Percentiles rank a stretch among this genome's conserved stretches.
Conservation (phyloP, 1,140 invertebrate species). For the Nasonia longicornis region DNA sequence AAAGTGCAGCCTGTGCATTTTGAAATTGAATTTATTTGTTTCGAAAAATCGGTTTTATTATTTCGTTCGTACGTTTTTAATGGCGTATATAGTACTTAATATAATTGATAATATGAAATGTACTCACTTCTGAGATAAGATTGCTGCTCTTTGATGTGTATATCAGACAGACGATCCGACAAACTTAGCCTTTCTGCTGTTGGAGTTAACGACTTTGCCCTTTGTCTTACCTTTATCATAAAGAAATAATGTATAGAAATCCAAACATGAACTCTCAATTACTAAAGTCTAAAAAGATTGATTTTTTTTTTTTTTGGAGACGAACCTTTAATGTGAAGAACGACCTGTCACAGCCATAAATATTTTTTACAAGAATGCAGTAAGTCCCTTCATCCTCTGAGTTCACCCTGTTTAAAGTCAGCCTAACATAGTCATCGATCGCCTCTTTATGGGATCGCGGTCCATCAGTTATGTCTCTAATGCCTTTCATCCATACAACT, state of each 20-base stretch:
- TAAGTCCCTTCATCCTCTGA: constrained; percentile 93
- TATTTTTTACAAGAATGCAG: constrained; percentile 92
- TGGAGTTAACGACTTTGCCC: constrained; percentile 43
- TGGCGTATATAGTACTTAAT: background rate
- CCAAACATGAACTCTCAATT: background rate
- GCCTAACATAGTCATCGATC: constrained; percentile 85
- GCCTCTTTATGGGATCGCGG: constrained; percentile 83
- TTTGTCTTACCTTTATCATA: constrained; percentile 22
- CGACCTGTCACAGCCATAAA: constrained; percentile 86
- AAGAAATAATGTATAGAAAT: constrained; percentile 9
- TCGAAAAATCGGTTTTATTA: background rate
- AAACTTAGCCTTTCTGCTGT: constrained; percentile 35
- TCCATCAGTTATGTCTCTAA: constrained; percentile 83
- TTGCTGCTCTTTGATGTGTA: constrained; percentile 37
- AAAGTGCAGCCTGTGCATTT: background rate
- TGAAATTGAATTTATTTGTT: background rate
- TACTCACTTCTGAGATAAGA: constrained; percentile 44
- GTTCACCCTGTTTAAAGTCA: constrained; percentile 88
- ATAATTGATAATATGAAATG: background rate
- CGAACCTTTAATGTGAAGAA: constrained; percentile 85
- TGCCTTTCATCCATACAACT: constrained; percentile 90
- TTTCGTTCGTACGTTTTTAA: background rate
- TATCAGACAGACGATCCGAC: constrained; percentile 41
- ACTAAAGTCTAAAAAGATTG: background rate
- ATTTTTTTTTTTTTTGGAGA: background rate